A percentile compares a stretch with the other conserved stretches of the same genome.
phyloP scores from a whole-genome alignment of 2,113 vertebrate species.

The Pontoporia blainvillei region DNA sequence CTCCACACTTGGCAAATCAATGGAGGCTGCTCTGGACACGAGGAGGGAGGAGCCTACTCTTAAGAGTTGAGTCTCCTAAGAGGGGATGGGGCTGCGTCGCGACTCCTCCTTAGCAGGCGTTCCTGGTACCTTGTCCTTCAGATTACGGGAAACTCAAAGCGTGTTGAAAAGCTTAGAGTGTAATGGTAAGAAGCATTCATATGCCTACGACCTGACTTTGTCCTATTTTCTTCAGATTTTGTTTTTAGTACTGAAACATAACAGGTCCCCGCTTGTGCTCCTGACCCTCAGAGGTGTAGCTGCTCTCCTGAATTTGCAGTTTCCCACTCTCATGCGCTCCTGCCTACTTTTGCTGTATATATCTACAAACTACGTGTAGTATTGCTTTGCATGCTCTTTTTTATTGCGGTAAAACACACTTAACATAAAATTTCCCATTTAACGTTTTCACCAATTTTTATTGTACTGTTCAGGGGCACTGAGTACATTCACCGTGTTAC shows the following conservation, averaged over 20 bases:
- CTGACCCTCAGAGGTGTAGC: too few relatives aligned
- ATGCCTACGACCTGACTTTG: background rate
- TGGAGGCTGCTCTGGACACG: background rate
- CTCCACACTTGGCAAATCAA: background rate
- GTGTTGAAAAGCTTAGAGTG: background rate
- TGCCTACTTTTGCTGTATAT: background rate
- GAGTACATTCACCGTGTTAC: background rate
- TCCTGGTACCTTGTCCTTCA: background rate
- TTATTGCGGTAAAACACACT: background rate
- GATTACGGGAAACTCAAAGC: background rate
- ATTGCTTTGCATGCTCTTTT: background rate
- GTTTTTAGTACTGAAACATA: background rate
- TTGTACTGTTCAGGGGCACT: background rate
- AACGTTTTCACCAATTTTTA: background rate
- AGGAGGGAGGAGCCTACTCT: background rate
- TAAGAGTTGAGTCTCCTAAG: background rate
- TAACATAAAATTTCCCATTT: background rate
- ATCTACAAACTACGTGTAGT: background rate
- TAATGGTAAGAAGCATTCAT: background rate
- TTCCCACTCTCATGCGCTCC: too few relatives aligned
- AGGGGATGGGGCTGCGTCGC: rapidly evolving
- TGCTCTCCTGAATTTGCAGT: background rate
- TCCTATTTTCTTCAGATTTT: background rate
- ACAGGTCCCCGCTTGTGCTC: background rate
- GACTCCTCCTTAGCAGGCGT: too few relatives aligned